Conservation (phyloP, 2,888 invertebrate genomes). For the Orthosia incerta region DNA sequence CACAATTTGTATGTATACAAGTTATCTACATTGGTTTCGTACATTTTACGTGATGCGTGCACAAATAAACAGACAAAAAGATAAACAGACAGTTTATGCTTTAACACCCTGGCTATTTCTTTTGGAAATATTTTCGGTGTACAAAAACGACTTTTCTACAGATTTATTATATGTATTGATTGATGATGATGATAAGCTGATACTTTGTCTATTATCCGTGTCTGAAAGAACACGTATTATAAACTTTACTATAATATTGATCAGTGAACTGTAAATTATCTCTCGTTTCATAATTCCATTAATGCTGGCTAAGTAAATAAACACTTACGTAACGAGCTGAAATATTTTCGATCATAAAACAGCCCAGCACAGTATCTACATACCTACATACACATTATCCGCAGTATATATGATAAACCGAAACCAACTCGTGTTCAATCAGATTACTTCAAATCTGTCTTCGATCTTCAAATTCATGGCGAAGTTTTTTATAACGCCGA, state of each 20-base stretch:
- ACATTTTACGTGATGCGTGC: too few species aligned
- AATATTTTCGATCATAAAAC: background rate
- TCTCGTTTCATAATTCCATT: background rate
- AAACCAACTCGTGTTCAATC: conserved; percentile 24
- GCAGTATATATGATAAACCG: conserved; percentile 1
- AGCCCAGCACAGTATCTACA: background rate
- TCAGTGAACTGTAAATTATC: background rate
- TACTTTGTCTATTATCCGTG: too few species aligned
- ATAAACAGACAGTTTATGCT: too few species aligned
- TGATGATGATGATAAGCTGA: too few species aligned
- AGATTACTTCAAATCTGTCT: conserved; percentile 35
- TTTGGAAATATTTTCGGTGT: too few species aligned
- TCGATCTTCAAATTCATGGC: conserved; percentile 27
- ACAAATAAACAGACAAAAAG: too few species aligned
- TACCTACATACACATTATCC: conserved; percentile 13
- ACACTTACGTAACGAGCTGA: background rate
- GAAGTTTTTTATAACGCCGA: conserved; percentile 28
- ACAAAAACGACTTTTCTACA: too few species aligned
- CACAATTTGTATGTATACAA: too few species aligned
- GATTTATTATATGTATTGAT: too few species aligned
- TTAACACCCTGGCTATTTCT: too few species aligned
- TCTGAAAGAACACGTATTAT: background rate
- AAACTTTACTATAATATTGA: background rate
- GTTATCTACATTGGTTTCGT: too few species aligned
- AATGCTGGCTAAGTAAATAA: background rate